Evolutionary conservation across 2,888 invertebrate species (phyloP), one percentile per base, ranked within the genome.

Genomic region (Drosophila borborema): DNA sequence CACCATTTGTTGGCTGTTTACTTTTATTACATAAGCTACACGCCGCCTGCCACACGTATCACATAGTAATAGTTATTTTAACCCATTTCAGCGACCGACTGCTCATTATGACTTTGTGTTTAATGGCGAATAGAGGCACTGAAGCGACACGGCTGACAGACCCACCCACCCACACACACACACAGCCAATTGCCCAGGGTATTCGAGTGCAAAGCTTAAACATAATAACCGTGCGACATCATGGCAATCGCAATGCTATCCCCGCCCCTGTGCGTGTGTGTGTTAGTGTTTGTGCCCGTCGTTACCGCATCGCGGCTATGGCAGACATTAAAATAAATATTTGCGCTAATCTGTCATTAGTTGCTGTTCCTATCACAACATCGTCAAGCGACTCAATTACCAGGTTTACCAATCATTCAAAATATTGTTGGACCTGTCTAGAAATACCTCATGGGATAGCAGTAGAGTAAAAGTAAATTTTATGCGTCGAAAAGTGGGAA

Each of bases 341-440:
- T 86, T 88, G 81, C 83, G 89, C 89, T 86, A 86, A 86, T 86
- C 86, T 86, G 86, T 86, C 86, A 86, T 88, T 86, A 88, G 86
- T 79, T 66, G 41, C 28, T 28, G 48, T n/a, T 41, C 23, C 34
- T 56, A 68, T 67, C 69, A 12, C 55, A 41, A 12, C 23, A 16
- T 16, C 41, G 28, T 14, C 48, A 36, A 20, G 7, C 23, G 28
- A 5, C n/a, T 16, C 55, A 16, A 12, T 28, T n/a, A 4, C 41
- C 55, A 31, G 41, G 12, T 31, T n/a, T 5, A 16, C 46, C 38
- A 69, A 56, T 68, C 48, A 56, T 23, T 61, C 49, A 49, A 49
- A 45, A 36, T 49, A 45, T 48, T 43, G 41, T 41, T 41, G n/a
- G 41, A 46, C 7, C 36, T 18, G 18, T 41, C 54, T 36, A 1